A percentile compares a stretch with the other conserved stretches of the same genome.
These are phyloP conservation scores for Urocynchramus pylzowi DNA, from an alignment of 2,113 vertebrate genomes.

Conservation along the genomic window DNA sequence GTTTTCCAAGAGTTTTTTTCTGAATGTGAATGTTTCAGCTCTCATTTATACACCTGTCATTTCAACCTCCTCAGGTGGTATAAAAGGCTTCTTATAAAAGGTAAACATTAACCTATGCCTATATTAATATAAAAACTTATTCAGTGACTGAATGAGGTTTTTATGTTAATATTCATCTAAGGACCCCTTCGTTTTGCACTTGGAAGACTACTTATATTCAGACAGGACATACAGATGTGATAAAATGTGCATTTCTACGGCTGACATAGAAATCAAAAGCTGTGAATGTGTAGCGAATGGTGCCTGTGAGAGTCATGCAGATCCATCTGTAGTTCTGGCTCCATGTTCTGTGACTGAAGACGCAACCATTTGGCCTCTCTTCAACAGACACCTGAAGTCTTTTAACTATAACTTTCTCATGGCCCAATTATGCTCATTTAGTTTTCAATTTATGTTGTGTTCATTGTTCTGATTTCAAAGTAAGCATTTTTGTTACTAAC, in stretches of 20 bases:
- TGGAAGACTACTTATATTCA: background rate
- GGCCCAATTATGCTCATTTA: background rate
- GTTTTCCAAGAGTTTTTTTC: background rate
- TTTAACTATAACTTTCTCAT: background rate
- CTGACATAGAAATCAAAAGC: background rate
- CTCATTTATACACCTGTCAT: background rate
- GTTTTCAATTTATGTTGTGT: background rate
- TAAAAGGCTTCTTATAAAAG: background rate
- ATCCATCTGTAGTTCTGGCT: background rate
- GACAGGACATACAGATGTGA: background rate
- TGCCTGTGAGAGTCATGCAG: background rate
- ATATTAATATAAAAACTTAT: background rate
- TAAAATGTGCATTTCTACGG: background rate
- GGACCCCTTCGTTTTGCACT: background rate
- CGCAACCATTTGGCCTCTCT: background rate
- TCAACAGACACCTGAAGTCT: background rate
- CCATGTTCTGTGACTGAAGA: background rate
- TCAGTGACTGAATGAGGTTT: background rate
- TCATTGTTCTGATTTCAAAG: background rate
- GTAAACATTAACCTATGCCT: background rate
- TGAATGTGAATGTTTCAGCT: background rate
- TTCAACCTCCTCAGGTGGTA: background rate
- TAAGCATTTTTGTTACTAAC: background rate
- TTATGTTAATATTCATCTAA: background rate
- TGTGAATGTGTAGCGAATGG: background rate